phyloP scores from a whole-genome alignment of 1,140 invertebrate genomes.

The Rhynchophorus ferrugineus region DNA sequence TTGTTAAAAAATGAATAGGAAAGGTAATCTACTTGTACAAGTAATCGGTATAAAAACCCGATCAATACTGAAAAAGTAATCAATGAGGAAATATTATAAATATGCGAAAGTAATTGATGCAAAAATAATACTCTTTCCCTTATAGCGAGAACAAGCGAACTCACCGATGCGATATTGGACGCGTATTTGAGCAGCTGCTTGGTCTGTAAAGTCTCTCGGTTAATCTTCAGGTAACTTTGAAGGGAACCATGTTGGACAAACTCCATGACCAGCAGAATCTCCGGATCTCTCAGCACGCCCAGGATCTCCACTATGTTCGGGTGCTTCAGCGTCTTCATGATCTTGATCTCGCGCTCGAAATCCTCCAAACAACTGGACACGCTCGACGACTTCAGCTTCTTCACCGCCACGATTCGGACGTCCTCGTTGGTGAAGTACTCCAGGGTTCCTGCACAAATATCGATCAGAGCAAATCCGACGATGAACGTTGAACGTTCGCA shows the following conservation, averaged over 20 bases:
- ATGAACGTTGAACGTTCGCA: too few relatives aligned
- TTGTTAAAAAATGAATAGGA: too few relatives aligned
- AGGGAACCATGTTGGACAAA: constrained; percentile 75
- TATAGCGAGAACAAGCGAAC: too few relatives aligned
- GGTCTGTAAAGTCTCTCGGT: constrained; percentile 54
- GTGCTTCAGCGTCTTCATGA: constrained; percentile 76
- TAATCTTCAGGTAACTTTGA: constrained; percentile 65
- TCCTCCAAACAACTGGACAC: constrained; percentile 44
- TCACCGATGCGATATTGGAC: constrained; percentile 61
- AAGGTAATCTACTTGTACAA: too few relatives aligned
- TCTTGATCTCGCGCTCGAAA: constrained; percentile 64
- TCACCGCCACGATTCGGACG: constrained; percentile 60
- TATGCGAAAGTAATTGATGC: too few relatives aligned
- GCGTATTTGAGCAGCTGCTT: constrained; percentile 66
- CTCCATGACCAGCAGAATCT: constrained; percentile 80
- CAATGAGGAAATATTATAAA: too few relatives aligned
- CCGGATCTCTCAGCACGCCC: constrained; percentile 68
- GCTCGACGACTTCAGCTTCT: constrained; percentile 54
- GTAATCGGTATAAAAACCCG: too few relatives aligned
- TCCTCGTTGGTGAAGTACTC: constrained; percentile 41
- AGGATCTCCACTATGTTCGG: constrained; percentile 81
- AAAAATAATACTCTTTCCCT: too few relatives aligned
- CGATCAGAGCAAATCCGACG: too few relatives aligned
- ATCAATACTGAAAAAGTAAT: too few relatives aligned
- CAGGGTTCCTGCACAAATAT: constrained; percentile 44